Conservation (phyloP, 2,888 invertebrate genomes). For the Cheilosia urbana region DNA sequence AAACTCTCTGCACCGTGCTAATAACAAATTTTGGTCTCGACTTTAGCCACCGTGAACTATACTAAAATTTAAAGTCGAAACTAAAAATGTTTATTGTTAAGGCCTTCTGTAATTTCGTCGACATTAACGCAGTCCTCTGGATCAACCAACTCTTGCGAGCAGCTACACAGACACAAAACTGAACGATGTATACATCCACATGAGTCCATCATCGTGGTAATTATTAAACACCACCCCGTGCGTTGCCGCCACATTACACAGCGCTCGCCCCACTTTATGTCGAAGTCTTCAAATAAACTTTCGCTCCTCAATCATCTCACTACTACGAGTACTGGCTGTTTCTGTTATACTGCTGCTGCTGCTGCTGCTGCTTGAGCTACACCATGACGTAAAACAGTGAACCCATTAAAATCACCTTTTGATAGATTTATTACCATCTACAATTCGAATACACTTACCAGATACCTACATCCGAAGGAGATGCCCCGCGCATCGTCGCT, state of each 20-base stretch:
- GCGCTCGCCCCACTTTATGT: conserved; percentile 69
- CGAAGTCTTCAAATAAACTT: conserved; percentile 74
- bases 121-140: not conserved
- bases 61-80: too few species aligned
- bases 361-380: conserved; percentile 32
- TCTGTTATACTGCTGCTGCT: conserved; percentile 22
- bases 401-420: conserved; percentile 80
- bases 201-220: conserved; percentile 72
- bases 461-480: conserved; percentile 64
- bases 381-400: conserved; percentile 75
- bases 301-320: conserved; percentile 73
- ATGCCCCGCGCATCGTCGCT: conserved; percentile 41
- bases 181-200: conserved; percentile 54
- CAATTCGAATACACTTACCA: conserved; percentile 74
- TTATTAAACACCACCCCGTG: conserved; percentile 74
- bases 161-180: conserved; percentile 60
- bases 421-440: conserved; percentile 82
- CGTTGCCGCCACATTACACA: conserved; percentile 76
- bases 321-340: conserved; percentile 5
- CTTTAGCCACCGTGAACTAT: too few species aligned
- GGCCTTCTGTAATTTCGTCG: too few species aligned
- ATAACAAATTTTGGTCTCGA: too few species aligned
- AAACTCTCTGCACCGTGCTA: too few species aligned
- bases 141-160: conserved; percentile 35
- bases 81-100: too few species aligned